Conservation (phyloP, 2,797 vertebrate genomes). For the Paguma larvata region DNA sequence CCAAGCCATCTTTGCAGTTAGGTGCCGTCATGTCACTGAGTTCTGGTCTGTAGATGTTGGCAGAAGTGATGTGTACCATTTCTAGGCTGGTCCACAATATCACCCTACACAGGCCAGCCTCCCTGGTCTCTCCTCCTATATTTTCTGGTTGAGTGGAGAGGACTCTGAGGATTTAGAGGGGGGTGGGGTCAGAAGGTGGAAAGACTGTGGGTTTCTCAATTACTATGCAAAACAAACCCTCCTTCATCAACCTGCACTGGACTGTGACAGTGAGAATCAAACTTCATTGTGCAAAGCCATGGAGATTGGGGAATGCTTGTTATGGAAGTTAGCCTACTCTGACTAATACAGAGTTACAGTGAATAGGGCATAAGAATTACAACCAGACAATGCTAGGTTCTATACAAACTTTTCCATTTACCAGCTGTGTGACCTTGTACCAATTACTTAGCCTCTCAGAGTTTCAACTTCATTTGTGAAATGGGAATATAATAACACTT, state of each 20-base stretch:
- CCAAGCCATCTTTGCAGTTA: not conserved
- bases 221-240: not conserved
- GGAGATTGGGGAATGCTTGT: not conserved
- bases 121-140: not conserved
- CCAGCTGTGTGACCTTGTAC: constrained; percentile 73
- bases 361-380: not conserved
- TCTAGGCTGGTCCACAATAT: not conserved
- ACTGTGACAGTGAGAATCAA: not conserved
- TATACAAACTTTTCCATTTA: constrained; percentile 42
- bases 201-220: not conserved
- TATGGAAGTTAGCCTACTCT: not conserved
- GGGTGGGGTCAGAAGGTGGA: not conserved
- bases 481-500: constrained; percentile 78
- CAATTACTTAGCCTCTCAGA: constrained; percentile 77
- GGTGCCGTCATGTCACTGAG: not conserved
- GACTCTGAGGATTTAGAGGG: constrained; percentile 8
- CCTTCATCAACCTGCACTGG: not conserved
- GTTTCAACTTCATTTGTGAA: constrained; percentile 79
- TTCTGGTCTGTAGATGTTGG: not conserved
- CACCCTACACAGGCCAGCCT: not conserved
- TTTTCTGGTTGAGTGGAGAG: not conserved
- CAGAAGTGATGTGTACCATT: not conserved
- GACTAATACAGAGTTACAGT: not conserved
- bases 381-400: constrained; percentile 46
- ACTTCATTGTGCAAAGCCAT: not conserved